These are phyloP conservation scores for Amphimedon queenslandica DNA, from an alignment of 37 sponge, comb jelly and placozoan genomes.

Conservation along the genomic window DNA sequence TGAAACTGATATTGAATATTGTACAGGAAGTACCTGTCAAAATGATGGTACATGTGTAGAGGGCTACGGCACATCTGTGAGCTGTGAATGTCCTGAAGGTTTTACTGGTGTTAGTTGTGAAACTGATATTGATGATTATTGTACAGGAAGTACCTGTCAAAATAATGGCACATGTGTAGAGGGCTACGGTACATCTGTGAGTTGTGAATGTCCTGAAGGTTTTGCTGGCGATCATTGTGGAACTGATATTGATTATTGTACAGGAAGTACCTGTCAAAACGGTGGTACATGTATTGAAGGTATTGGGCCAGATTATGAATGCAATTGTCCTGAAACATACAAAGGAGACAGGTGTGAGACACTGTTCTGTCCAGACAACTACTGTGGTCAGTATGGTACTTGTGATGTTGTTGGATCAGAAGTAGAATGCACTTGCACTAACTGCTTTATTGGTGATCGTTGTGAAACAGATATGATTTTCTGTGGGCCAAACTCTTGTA, in stretches of 20 bases:
- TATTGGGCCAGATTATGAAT: constrained; percentile 24
- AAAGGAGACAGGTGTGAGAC: constrained; percentile 57
- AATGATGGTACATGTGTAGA: constrained; percentile 53
- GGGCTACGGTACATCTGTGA: constrained; percentile 16
- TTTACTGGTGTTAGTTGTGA: constrained; percentile 30
- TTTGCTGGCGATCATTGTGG: constrained; percentile 30
- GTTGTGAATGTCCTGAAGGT: constrained; percentile 33
- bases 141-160: not conserved
- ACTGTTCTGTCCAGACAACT: constrained; percentile 24
- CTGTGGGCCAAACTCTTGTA: constrained; percentile 13
- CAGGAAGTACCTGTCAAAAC: constrained; percentile 38
- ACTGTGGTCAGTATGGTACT: constrained; percentile 35
- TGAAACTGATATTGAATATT: constrained; percentile 15
- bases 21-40: constrained; percentile 24
- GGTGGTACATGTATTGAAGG: constrained; percentile 32
- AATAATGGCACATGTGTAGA: constrained; percentile 48
- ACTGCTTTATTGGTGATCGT: constrained; percentile 21
- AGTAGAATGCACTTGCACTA: constrained; percentile 33
- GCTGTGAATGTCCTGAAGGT: not conserved
- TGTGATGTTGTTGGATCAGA: constrained; percentile 23
- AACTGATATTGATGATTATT: not conserved
- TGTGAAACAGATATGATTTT: constrained; percentile 39
- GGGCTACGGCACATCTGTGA: not conserved
- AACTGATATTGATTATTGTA: constrained; percentile 1
- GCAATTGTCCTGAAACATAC: constrained; percentile 52